Evolutionary conservation across 2,797 vertebrate genomes (phyloP), one percentile per base, ranked within the genome.

Genomic region (Ataeniobius toweri): DNA sequence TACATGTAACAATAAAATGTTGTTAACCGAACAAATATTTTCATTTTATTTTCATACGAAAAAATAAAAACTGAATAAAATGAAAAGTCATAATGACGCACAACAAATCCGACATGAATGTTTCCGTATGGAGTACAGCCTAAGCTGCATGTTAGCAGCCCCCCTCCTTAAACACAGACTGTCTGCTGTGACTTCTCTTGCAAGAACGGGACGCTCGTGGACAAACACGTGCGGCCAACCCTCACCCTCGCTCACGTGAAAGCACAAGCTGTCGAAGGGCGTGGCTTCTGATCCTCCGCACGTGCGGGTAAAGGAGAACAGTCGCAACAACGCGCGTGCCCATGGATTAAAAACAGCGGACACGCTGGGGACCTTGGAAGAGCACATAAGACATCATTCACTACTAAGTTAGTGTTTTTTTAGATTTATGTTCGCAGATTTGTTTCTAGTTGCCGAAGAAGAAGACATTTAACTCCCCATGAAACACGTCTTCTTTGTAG

Each of bases 191-290:
- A 28, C 61, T 58, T 50, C 55, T 12, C 59, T 77, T 18, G 14
- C 81, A 36, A 28, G 73, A 55, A 73, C 50, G 3, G 73, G 65
- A 80, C 26, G 71, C 89, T 89, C 91, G 92, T 93, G 94, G 83
- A 79, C 75, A 53, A 76, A 92, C 94, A 95, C 89, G 93, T 94
- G 95, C 86, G 63, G 6, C 28, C 86, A 82, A 20, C 79, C 89
- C 72, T 71, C 78, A 3, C 48, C 76, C n/a, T 36, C 7, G 0
- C 78, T 93, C 93, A 91, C 89, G 88, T 91, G 90, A 91, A 80
- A 46, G 82, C 67, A 83, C 92, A 93, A 79, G 55, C 88, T 86
- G 89, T 83, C 61, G 1, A 73, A 83, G 84, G 93, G 94, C 88
- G 93, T 81, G 44, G 85, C 75, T 78, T 78, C 63, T 69, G 6